These are phyloP conservation scores for Heliocidaris erythrogramma DNA, from an alignment of 35 echinoderm and acorn worm species.

Conservation along the genomic window DNA sequence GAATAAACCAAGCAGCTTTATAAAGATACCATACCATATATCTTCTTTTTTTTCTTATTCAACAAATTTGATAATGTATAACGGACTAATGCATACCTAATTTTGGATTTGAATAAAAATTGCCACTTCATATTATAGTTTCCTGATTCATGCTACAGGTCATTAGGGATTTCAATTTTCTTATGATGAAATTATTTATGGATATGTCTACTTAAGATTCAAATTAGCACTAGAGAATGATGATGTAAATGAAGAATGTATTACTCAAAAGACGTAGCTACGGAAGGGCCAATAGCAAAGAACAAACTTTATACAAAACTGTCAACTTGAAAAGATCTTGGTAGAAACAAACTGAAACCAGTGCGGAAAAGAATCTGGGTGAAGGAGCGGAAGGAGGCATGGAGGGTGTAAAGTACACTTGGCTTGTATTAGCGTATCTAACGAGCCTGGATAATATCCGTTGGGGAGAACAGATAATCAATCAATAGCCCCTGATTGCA, in stretches of 20 bases:
- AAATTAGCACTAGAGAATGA: not conserved
- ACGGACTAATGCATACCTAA: no score
- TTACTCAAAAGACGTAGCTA: not conserved
- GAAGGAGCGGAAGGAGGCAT: not conserved
- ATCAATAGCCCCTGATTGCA: not conserved
- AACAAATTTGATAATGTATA: no score
- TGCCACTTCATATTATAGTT: not conserved
- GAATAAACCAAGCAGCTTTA: no score
- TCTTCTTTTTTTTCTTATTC: no score
- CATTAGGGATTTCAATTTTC: not conserved
- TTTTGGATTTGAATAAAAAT: not conserved
- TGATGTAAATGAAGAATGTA: not conserved
- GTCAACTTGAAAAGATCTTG: not conserved
- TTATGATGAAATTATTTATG: not conserved
- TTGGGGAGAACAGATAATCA: not conserved
- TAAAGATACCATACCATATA: no score
- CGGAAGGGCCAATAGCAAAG: not conserved
- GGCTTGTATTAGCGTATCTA: slow-evolving; percentile 9
- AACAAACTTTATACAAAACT: not conserved
- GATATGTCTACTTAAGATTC: not conserved
- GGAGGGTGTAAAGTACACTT: slow-evolving; percentile 15
- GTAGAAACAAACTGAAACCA: not conserved
- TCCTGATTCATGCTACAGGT: not conserved
- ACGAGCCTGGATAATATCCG: not conserved
- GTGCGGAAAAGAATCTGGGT: not conserved